Conservation (phyloP, 2,888 invertebrate species). For the Cyclophora albipunctata region DNA sequence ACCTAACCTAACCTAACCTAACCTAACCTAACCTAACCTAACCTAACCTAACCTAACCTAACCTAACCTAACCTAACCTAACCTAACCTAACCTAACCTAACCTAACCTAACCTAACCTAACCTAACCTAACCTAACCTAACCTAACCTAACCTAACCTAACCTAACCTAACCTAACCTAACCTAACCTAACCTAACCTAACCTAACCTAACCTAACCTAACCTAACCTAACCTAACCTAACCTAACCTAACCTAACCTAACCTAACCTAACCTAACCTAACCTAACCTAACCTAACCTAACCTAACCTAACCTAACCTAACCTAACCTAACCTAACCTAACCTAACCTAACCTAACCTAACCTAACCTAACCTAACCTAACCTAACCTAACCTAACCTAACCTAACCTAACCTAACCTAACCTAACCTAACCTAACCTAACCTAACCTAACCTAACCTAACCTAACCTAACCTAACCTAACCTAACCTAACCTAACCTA, state of each 20-base stretch:
- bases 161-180: slow-evolving; percentile 13
- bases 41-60: slow-evolving; percentile 16
- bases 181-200: slow-evolving; percentile 16
- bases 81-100: slow-evolving; percentile 9
- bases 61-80: slow-evolving; percentile 11
- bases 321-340: slow-evolving; percentile 20
- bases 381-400: slow-evolving; percentile 1
- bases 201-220: slow-evolving; percentile 16
- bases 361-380: slow-evolving; percentile 19
- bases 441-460: slow-evolving; percentile 20
- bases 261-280: slow-evolving; percentile 17
- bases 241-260: slow-evolving; percentile 16
- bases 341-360: slow-evolving; percentile 20
- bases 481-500: slow-evolving; percentile 20
- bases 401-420: slow-evolving; percentile 11
- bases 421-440: slow-evolving; percentile 18
- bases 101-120: slow-evolving; percentile 7
- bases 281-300: slow-evolving; percentile 20
- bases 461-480: slow-evolving; percentile 20
- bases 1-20: slow-evolving; percentile 18
- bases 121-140: slow-evolving; percentile 9
- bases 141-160: slow-evolving; percentile 9
- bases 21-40: slow-evolving; percentile 18
- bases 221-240: slow-evolving; percentile 17
- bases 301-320: slow-evolving; percentile 18